Conservation (phyloP, 2,113 vertebrate genomes). For the rat (Rattus norvegicus) region DNA sequence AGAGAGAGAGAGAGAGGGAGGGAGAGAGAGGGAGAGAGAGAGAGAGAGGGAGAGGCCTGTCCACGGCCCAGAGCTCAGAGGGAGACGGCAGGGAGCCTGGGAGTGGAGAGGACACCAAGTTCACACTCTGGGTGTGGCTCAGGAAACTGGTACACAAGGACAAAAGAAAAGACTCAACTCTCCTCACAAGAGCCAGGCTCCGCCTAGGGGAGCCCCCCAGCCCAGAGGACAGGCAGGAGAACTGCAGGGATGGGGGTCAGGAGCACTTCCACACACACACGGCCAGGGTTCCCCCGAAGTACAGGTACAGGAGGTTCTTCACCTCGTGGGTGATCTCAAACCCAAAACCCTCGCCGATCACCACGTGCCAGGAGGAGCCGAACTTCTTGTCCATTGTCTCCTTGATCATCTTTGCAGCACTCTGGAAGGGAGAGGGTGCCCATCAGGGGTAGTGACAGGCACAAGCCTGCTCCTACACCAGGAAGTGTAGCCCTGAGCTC, state of each 20-base stretch:
- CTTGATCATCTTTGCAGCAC: conserved; percentile 99
- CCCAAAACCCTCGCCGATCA: conserved; percentile 97
- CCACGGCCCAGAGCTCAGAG: conserved; percentile 3
- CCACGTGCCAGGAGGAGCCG: conserved; percentile 98
- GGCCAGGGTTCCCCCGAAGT: conserved; percentile 96
- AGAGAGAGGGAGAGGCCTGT: neutral
- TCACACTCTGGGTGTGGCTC: conserved; percentile 19
- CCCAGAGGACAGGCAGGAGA: neutral
- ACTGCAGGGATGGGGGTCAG: conserved; percentile 82
- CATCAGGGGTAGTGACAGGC: accelerated
- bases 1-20: no score
- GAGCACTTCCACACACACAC: conserved; percentile 99
- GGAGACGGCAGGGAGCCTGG: conserved; percentile 43
- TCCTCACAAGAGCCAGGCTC: conserved; percentile 72
- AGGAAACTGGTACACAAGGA: neutral
- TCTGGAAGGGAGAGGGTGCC: conserved; percentile 83
- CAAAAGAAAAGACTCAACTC: conserved; percentile 63
- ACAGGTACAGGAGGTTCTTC: conserved; percentile 99
- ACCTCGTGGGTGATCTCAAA: conserved; percentile 98
- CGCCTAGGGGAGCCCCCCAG: conserved; percentile 69
- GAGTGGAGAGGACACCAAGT: conserved; percentile 24
- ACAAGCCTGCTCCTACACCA: accelerated
- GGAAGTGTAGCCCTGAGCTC: neutral
- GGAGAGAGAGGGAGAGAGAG: no score
- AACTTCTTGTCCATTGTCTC: conserved; percentile 99